Evolutionary conservation across 64 coral and sea anemone genomes (phyloP).

Genomic region (Pachyseris speciosa): DNA sequence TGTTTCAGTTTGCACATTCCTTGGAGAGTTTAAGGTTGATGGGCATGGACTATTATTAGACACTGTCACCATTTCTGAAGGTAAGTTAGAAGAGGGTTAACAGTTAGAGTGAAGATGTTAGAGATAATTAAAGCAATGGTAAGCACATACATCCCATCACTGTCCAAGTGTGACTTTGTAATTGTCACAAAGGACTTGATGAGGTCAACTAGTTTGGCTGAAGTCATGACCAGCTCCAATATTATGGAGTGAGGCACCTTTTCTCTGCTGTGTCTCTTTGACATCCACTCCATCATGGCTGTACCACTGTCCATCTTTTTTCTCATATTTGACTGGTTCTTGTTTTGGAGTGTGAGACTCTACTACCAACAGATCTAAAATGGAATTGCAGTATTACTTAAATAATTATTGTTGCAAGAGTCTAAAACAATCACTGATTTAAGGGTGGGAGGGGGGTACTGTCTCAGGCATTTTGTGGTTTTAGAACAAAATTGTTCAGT

Average conservation of each 20-base stretch:
- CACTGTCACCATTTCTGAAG: slow-evolving; percentile 28
- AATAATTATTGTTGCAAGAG: background rate
- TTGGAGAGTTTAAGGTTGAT: background rate
- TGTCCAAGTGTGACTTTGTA: too few species aligned
- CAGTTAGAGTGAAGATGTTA: background rate
- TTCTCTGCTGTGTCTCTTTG: slow-evolving; percentile 56
- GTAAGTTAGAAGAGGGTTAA: background rate
- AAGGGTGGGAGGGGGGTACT: too few species aligned
- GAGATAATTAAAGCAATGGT: too few species aligned
- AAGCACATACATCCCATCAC: too few species aligned
- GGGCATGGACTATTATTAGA: background rate
- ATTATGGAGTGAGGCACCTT: slow-evolving; percentile 8
- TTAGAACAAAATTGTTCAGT: too few species aligned
- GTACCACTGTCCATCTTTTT: slow-evolving; percentile 67
- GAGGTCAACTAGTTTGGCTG: too few species aligned
- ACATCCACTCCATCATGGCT: slow-evolving; percentile 52
- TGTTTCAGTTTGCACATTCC: background rate
- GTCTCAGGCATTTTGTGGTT: too few species aligned
- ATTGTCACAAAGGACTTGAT: too few species aligned
- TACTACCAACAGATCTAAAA: slow-evolving; percentile 32
- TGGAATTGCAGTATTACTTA: background rate
- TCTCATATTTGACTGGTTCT: slow-evolving; percentile 39
- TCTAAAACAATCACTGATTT: too few species aligned
- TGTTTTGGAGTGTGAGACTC: slow-evolving; percentile 30
- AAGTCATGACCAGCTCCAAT: too few species aligned